Evolutionary conservation across 2,113 vertebrate genomes (phyloP), one percentile per base, ranked within the genome.

Genomic region (Brienomyrus longianalis): DNA sequence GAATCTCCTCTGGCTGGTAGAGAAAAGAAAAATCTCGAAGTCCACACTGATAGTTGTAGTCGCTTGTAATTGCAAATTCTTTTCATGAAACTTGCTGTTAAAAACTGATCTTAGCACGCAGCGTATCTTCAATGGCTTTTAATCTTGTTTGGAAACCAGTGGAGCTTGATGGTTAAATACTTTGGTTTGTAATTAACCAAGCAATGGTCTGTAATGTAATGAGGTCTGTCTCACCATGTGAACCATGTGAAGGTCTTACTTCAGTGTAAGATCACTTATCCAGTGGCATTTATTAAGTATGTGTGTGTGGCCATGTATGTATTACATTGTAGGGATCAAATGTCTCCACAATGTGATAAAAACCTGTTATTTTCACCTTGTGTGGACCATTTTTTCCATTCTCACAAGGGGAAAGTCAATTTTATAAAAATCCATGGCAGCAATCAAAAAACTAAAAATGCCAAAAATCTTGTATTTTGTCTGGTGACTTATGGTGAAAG

Each of bases 211-310:
- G 84, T 52, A 35, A 13, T 35, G 47, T 91, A 89, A 91, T 91
- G 90, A 88, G 89, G 90, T 85, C 59, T 92, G 89, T 91, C 89
- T 86, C 85, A 74, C 86, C 84, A 51, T 85, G 31, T 50, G 27
- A n/a, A 84, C 86, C 84, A 51, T 85, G 45, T 51, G 27, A n/a
- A 17, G 54, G 83, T 90, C 48, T 89, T 50, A 77, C 87, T 56
- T 45, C 23, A 70, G 54, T 45, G 5, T 27, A 89, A 90, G 47
- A 4, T 15, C 5, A 27, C 11, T 86, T 31, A 35, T 50, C 15
- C 43, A 54, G 31, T 89, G 87, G 21, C 21, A n/a, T 88, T 88
- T 54, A 70, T 88, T 83, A 83, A 23, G 2, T 84, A 43, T 47
- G 9, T n/a, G 6, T n/a, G 11, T 27, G 31, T 13, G 74, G 51